Evolutionary conservation across 2,888 invertebrate genomes (phyloP), one percentile per base, ranked within the genome.

Genomic region (Lottia gigantea): DNA sequence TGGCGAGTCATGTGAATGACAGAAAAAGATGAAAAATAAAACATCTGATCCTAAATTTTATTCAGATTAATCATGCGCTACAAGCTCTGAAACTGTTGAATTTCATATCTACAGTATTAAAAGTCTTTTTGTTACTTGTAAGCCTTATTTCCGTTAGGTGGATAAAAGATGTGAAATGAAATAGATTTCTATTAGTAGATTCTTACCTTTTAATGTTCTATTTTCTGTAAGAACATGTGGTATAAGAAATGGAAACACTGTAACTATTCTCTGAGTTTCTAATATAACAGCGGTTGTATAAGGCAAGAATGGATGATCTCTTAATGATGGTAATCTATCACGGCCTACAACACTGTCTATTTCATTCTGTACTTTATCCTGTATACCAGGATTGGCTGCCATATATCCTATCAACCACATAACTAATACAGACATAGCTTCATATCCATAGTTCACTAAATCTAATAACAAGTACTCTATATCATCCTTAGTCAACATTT

Each of bases 331-430:
- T 40, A 81, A 73, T 25, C 82, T 72, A 31, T 80, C 78, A 16
- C 77, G 74, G n/a, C 83, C 82, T 12, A 83, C 78, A 49, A 82
- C 81, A 16, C 69, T 46, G 45, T 82, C 78, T 23, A 84, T 66
- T 61, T 84, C 84, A 64, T 76, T 66, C 49, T 83, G 82, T 12
- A 82, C 82, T 72, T 79, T 74, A 4, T 62, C 40, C 69, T 84
- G 84, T 46, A 82, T 70, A 45, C 78, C 79, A 2, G 81, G 83
- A 62, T 81, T 79, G 14, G 75, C 71, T 19, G 81, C 78, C 75
- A 83, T 78, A 70, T 82, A 83, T 7, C 80, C 75, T 3, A 83
- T 64, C n/a, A 83, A 70, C 84, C 84, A 84, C 0, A 75, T 75
- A 26, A 84, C 64, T 12, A 79, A 74, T 23, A 76, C 70, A 0